A percentile compares a stretch with the other conserved stretches of the same genome.
These are phyloP conservation scores for Phaedon cochleariae DNA, from an alignment of 2,888 invertebrate genomes.

Conservation along the genomic window DNA sequence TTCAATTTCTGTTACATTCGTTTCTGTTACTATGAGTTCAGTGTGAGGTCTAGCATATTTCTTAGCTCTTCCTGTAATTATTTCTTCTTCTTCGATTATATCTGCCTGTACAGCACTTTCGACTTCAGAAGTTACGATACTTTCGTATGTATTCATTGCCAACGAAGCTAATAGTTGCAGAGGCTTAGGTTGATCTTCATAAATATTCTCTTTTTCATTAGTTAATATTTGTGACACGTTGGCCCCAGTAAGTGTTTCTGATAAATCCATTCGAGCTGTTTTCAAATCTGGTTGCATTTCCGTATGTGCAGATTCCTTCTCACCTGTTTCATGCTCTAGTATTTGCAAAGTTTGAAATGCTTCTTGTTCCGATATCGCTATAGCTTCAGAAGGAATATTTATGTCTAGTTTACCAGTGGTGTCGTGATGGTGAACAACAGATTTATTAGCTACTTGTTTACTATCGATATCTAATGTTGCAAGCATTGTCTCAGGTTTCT, in stretches of 20 bases:
- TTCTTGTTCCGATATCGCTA: conserved; percentile 63
- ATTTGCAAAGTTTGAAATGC: conserved; percentile 65
- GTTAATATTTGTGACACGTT: conserved; percentile 60
- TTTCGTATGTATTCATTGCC: conserved; percentile 61
- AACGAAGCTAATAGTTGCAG: conserved; percentile 58
- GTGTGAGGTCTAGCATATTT: conserved; percentile 62
- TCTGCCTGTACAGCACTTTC: conserved; percentile 62
- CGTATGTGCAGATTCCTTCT: conserved; percentile 62
- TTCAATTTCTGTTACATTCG: conserved; percentile 66
- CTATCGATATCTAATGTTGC: conserved; percentile 63
- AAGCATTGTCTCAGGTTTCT: conserved; percentile 57
- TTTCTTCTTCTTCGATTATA: conserved; percentile 59
- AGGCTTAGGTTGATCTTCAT: conserved; percentile 57
- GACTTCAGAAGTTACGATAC: conserved; percentile 63
- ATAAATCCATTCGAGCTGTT: conserved; percentile 55
- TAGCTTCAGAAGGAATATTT: conserved; percentile 58
- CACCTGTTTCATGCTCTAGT: conserved; percentile 63
- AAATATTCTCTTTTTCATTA: conserved; percentile 62
- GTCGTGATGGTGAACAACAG: conserved; percentile 63
- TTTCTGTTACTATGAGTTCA: conserved; percentile 66
- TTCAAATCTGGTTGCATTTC: conserved; percentile 55
- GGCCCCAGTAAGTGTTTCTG: conserved; percentile 56
- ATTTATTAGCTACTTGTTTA: conserved; percentile 63
- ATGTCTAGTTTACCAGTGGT: conserved; percentile 50
- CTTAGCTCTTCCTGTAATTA: conserved; percentile 63